Conservation (phyloP, 2,113 vertebrate species). For the Hoplias malabaricus region DNA sequence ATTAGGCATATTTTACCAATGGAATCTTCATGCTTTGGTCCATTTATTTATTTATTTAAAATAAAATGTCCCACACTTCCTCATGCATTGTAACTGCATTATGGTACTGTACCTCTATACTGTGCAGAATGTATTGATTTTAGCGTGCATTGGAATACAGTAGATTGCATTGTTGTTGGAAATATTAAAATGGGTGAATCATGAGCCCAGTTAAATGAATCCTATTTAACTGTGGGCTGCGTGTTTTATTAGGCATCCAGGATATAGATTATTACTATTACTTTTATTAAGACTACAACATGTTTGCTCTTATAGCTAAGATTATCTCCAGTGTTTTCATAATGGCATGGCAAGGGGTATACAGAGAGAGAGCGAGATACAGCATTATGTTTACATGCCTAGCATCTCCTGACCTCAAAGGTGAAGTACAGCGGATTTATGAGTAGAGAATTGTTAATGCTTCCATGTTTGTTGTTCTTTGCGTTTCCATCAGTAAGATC, state of each 20-base stretch:
- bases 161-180: no score
- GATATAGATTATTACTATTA: neutral
- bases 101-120: no score
- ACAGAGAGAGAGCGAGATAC: neutral
- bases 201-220: neutral
- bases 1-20: constrained; percentile 7
- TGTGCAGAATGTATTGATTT: no score
- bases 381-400: neutral
- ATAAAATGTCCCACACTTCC: no score
- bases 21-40: neutral
- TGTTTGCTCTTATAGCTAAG: neutral
- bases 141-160: no score
- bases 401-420: neutral
- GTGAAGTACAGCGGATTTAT: constrained; percentile 7
- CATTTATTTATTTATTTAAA: no score
- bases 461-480: constrained; percentile 19
- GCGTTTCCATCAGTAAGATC: neutral
- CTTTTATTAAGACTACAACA: no score
- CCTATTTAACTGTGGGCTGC: neutral
- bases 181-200: no score
- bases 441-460: constrained; percentile 9
- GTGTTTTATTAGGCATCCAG: neutral
- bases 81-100: no score
- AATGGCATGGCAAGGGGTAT: neutral
- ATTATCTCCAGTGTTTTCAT: neutral